A percentile compares a stretch with the other conserved stretches of the same genome.
Conservation (phyloP, 2,888 invertebrate species). For the Luperina nickerlii region DNA sequence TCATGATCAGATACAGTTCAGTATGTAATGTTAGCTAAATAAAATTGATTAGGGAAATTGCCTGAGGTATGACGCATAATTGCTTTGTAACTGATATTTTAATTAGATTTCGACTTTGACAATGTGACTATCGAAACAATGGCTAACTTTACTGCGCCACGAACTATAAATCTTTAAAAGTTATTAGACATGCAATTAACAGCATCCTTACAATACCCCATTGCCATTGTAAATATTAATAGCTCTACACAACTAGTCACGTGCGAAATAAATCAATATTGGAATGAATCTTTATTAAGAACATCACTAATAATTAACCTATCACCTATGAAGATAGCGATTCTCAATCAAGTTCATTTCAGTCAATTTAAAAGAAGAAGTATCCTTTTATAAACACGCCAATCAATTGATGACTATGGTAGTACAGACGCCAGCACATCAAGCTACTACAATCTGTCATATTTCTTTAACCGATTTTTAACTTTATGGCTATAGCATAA, state of each 20-base stretch:
- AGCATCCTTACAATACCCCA: not conserved
- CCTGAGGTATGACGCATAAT: not conserved
- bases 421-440: too few species aligned
- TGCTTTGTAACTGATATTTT: conserved; percentile 2
- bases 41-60: not conserved
- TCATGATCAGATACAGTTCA: not conserved
- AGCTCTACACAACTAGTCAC: conserved; percentile 10
- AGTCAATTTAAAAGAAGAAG: conserved; percentile 31
- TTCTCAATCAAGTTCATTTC: conserved; percentile 16
- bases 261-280: conserved; percentile 16
- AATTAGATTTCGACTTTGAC: conserved; percentile 16
- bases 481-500: too few species aligned
- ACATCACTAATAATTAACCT: conserved; percentile 38
- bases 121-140: conserved; percentile 12
- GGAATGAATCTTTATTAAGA: conserved; percentile 12
- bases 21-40: not conserved
- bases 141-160: not conserved
- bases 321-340: conserved; percentile 18
- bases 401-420: conserved; percentile 2
- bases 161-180: not conserved
- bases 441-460: too few species aligned
- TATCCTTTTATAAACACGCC: not conserved
- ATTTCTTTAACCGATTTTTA: too few species aligned
- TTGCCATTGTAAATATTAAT: not conserved
- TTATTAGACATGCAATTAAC: not conserved